phyloP scores from a whole-genome alignment of 2,113 vertebrate species.

The Numenius arquata region DNA sequence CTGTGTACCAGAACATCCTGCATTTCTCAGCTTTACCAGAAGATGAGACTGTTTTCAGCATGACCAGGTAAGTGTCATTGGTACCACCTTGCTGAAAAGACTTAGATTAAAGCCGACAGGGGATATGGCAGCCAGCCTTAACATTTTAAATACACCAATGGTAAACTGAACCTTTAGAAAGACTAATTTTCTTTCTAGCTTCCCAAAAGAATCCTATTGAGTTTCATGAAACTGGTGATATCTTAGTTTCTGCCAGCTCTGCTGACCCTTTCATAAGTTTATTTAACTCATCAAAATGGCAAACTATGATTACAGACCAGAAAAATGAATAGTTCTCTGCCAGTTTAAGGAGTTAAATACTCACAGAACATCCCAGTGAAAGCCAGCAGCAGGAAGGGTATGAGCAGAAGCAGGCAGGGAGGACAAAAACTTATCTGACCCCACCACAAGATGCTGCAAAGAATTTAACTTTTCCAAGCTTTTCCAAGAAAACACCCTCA shows the following conservation, averaged over 20 bases:
- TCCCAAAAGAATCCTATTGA: background rate
- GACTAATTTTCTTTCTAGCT: background rate
- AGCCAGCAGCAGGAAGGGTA: background rate
- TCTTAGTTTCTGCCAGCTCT: background rate
- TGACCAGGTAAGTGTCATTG: accelerated
- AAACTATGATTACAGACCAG: background rate
- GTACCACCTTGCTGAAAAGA: background rate
- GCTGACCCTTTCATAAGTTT: background rate
- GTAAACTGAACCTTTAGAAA: background rate
- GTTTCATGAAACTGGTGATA: background rate
- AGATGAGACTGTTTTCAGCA: background rate
- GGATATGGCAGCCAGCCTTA: background rate
- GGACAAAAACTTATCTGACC: background rate
- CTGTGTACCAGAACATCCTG: background rate
- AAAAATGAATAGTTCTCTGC: background rate
- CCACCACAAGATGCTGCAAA: background rate
- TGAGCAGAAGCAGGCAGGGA: background rate
- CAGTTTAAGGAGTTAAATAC: background rate
- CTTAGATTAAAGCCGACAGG: background rate
- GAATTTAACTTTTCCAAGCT: background rate
- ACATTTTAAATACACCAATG: background rate
- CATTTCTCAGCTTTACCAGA: background rate
- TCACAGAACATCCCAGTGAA: background rate
- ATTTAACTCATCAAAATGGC: background rate
- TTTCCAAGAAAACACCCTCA: background rate